phyloP scores from a whole-genome alignment of 2,113 vertebrate genomes.

The Kobus ellipsiprymnus region DNA sequence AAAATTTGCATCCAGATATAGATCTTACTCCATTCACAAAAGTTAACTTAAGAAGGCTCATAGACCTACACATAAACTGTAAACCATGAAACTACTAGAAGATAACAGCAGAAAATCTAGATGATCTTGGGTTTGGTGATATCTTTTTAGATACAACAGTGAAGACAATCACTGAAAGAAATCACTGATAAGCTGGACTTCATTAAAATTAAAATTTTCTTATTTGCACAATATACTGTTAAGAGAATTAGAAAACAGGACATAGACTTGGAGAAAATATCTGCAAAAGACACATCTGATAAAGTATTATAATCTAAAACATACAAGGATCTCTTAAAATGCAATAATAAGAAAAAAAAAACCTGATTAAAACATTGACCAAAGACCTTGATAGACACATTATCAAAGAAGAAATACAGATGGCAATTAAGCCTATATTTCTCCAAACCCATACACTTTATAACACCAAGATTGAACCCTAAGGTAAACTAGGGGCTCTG shows the following conservation, averaged over 20 bases:
- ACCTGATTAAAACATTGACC: not conserved
- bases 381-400: not conserved
- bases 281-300: not conserved
- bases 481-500: not conserved
- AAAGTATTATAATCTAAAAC: not conserved
- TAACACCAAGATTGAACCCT: not conserved
- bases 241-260: not conserved
- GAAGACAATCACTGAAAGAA: not conserved
- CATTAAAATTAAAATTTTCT: not conserved
- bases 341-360: not conserved
- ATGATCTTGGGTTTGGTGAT: not conserved
- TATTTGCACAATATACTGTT: not conserved
- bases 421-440: not conserved
- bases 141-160: not conserved
- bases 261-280: not conserved
- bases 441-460: not conserved
- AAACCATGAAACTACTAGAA: not conserved
- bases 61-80: not conserved
- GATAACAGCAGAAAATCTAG: not conserved
- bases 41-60: not conserved
- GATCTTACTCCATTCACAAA: not conserved
- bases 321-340: not conserved
- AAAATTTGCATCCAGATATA: not conserved
- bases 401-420: not conserved
- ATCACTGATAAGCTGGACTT: not conserved